Base-by-base conservation (phyloP, 2,888 invertebrate species). In the Diplazon laetatorius region DNA sequence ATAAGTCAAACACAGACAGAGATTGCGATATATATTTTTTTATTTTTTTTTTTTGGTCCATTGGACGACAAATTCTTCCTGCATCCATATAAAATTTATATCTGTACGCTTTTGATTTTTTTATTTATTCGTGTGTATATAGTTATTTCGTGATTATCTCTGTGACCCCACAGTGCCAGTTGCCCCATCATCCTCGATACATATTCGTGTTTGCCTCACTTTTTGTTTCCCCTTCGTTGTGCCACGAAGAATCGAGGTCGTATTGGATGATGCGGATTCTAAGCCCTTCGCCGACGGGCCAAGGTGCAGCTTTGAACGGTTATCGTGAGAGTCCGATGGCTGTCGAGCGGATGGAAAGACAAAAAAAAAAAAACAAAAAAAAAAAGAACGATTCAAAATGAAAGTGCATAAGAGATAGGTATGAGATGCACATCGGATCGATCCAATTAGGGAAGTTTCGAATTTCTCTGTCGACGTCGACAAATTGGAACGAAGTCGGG, bases 251-350 rank as follows among this genome's bases (percentile, higher is more conserved):
- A 72, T 68, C 55, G 62, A 63, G 77, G 72, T 63, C 77, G n/a
- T n/a, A 57, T 59, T 73, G 72, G 46, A 63, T 73, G n/a, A 68
- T 14, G 25, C 68, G 52, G 72, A 77, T 77, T 73, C 2, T 62
- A 77, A 77, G 72, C 72, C 72, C 77, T 69, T 72, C 65, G n/a
- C 80, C 74, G 82, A 77, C 76, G 62, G 79, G 66, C 71, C 79
- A 50, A 60, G 68, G 59, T 73, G 10, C 18, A 25, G 73, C 80
- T 82, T 82, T 74, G 81, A 80, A 81, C 75, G 57, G 59, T 39
- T 69, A 77, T 69, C 46, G 65, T 48, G 57, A 71, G 52, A 8
- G 39, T 50, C 48, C 14, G 14, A 10, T n/a, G n/a, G 20, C 18
- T 52, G 14, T 50, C 39, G 35, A 39, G 37, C n/a, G 39, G 44